phyloP scores from a whole-genome alignment of 2,113 vertebrate species.

The Vidua chalybeata region DNA sequence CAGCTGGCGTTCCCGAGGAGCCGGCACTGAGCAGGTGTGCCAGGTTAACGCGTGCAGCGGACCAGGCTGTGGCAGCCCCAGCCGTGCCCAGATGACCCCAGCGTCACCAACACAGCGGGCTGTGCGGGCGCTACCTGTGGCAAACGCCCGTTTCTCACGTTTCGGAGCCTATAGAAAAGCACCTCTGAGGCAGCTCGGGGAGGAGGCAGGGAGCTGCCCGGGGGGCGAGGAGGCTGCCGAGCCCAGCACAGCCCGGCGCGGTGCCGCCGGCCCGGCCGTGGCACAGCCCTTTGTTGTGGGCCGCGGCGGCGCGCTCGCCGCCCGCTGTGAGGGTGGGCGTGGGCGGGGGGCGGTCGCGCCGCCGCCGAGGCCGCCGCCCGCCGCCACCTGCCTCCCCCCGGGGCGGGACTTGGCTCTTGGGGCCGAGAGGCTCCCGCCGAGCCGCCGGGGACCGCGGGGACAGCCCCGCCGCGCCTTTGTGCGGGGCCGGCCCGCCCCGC shows the following conservation, averaged over 20 bases:
- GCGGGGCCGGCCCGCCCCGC: neutral
- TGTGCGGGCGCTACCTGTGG: accelerated
- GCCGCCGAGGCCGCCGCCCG: neutral
- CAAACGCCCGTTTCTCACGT: accelerated
- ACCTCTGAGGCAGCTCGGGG: too few species aligned
- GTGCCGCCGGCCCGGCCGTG: neutral
- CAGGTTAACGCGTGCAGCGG: accelerated
- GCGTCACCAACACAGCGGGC: accelerated
- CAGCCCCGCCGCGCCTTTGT: neutral
- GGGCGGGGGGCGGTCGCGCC: neutral
- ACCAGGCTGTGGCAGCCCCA: accelerated
- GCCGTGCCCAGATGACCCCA: accelerated
- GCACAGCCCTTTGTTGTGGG: slow-evolving; percentile 35
- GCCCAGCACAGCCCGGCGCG: accelerated
- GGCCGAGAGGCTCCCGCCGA: neutral
- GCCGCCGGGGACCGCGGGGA: neutral
- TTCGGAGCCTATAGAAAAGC: too few species aligned
- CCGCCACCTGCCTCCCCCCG: neutral
- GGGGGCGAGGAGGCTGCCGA: accelerated
- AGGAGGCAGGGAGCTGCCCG: too few species aligned
- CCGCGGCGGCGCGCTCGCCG: neutral
- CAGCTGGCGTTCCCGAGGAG: accelerated
- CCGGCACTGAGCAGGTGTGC: accelerated
- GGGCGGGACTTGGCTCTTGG: neutral
- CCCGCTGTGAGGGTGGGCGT: neutral